Conservation (phyloP, 2,113 vertebrate genomes). For the Catharus minimus region DNA sequence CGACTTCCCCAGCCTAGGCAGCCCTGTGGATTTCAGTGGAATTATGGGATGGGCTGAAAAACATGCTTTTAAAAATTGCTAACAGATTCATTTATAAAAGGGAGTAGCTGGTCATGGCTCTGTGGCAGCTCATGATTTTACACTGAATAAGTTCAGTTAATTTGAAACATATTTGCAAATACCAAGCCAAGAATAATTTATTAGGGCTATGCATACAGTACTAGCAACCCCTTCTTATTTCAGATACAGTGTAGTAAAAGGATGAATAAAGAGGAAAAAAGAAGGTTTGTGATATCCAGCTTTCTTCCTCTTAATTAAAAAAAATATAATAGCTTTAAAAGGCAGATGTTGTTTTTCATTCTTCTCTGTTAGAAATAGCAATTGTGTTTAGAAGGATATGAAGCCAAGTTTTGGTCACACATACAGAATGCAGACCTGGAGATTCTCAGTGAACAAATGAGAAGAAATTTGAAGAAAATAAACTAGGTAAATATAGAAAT, state of each 20-base stretch:
- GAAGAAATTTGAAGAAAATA: neutral
- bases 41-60: neutral
- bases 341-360: neutral
- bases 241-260: neutral
- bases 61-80: conserved; percentile 8
- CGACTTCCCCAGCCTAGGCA: neutral
- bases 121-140: neutral
- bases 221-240: neutral
- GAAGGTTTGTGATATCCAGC: neutral
- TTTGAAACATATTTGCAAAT: conserved; percentile 29
- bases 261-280: neutral
- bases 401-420: neutral
- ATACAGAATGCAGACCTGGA: neutral
- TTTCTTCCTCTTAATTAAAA: neutral
- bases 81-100: neutral
- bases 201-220: neutral
- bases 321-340: neutral
- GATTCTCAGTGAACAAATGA: neutral
- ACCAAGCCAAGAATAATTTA: conserved; percentile 3
- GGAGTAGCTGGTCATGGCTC: neutral
- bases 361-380: neutral
- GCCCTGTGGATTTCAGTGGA: neutral
- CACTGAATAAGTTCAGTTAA: neutral
- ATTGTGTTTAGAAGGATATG: neutral
- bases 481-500: neutral